phyloP scores from a whole-genome alignment of 2,888 invertebrate species.

The Actias luna region DNA sequence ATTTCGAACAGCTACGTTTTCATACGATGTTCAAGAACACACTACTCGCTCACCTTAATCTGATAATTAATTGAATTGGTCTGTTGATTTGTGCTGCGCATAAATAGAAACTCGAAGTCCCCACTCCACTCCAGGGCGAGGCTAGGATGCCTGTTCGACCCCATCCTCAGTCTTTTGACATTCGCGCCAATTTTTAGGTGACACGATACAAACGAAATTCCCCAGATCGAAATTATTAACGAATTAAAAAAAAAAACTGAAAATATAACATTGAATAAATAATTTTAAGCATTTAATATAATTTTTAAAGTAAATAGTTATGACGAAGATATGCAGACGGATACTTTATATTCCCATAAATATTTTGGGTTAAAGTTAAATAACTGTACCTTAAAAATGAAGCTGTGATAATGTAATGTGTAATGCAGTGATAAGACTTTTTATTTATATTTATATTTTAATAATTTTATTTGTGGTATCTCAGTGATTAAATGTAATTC shows the following conservation, averaged over 20 bases:
- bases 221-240: slow-evolving; percentile 54
- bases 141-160: slow-evolving; percentile 58
- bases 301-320: slow-evolving; percentile 17
- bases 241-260: slow-evolving; percentile 35
- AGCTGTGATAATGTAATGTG: slow-evolving; percentile 31
- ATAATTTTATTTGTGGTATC: slow-evolving; percentile 64
- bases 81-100: slow-evolving; percentile 78
- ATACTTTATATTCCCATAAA: neutral
- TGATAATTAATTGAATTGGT: slow-evolving; percentile 80
- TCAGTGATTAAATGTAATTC: slow-evolving; percentile 52
- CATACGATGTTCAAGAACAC: slow-evolving; percentile 63
- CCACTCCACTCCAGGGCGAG: slow-evolving; percentile 44
- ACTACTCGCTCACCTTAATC: slow-evolving; percentile 77
- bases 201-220: slow-evolving; percentile 70
- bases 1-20: slow-evolving; percentile 48
- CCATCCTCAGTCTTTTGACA: slow-evolving; percentile 78
- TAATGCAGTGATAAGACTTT: slow-evolving; percentile 38
- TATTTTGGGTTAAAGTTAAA: neutral
- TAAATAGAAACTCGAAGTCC: slow-evolving; percentile 71
- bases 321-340: slow-evolving; percentile 9
- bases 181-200: slow-evolving; percentile 80
- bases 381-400: slow-evolving; percentile 13
- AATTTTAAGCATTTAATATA: slow-evolving; percentile 55
- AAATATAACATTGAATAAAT: slow-evolving; percentile 47
- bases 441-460: slow-evolving; percentile 30